Base-by-base conservation (phyloP, 1,140 invertebrate genomes). In the Cyclargus thomasi region DNA sequence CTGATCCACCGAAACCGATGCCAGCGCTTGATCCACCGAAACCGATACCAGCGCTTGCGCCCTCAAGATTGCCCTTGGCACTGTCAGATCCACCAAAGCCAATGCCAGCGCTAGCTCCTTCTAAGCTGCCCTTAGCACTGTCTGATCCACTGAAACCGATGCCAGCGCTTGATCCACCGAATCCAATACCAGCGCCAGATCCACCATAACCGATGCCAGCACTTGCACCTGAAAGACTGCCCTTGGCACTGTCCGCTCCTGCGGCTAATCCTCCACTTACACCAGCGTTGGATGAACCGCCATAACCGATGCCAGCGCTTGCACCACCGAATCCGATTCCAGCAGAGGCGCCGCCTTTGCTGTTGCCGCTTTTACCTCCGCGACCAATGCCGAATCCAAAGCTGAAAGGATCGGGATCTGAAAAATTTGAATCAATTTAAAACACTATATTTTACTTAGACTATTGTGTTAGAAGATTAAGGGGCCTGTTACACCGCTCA, bases 261-360 rank as follows among this genome's bases (percentile, higher is more conserved):
- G n/a, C 55, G 18, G 6, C 21, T 21, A 20, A 6, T 18, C 55
- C 55, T 11, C 20, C 53, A 18, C 53, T 5, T 3, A 55, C 18
- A 47, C 53, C 53, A 18, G n/a, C 53, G 53, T 17, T 55, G 3
- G 17, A 7, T 18, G 65, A 14, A 18, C 63, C 16, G 4, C 17
- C 57, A 11, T 55, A 36, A 35, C n/a, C 53, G 22, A 29, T 63
- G 11, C 22, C 23, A 11, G 57, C 14, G 23, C 36, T 63, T n/a
- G 17, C 47, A 53, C 59, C 35, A 3, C 35, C 68, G n/a, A 62
- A 62, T 36, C 57, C 67, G 22, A 39, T 22, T 63, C 62, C 63
- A 17, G 29, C 63, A 29, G 22, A 35, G 17, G 29, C 63, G 10
- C 59, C 59, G 20, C 59, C 59, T 11, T 62, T 39, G 14, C 16